Percentiles rank a stretch among this genome's conserved stretches.
Conservation (phyloP, 2,888 invertebrate species). For the Empis livida region DNA sequence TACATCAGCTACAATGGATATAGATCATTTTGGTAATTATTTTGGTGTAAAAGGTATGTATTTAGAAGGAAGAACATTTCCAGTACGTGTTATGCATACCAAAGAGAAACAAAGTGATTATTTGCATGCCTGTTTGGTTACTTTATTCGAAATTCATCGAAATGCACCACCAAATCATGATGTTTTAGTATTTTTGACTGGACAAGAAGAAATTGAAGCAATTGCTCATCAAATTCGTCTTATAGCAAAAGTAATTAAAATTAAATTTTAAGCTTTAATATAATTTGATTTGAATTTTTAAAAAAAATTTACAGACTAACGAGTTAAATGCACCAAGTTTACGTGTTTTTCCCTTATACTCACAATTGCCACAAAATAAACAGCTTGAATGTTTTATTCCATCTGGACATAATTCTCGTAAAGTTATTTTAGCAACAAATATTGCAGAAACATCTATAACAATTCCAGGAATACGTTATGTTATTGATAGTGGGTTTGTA, state of each 20-base stretch:
- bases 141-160: slow-evolving; percentile 80
- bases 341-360: slow-evolving; percentile 78
- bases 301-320: slow-evolving; percentile 36
- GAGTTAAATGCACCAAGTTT: slow-evolving; percentile 50
- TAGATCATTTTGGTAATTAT: slow-evolving; percentile 81
- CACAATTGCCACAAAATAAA: slow-evolving; percentile 72
- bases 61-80: slow-evolving; percentile 77
- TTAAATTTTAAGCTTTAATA: no score
- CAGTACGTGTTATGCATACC: slow-evolving; percentile 62
- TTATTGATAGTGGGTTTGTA: slow-evolving; percentile 85
- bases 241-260: slow-evolving; percentile 47
- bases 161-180: slow-evolving; percentile 71
- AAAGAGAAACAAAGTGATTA: slow-evolving; percentile 69
- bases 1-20: slow-evolving; percentile 96
- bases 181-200: slow-evolving; percentile 86
- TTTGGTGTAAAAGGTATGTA: slow-evolving; percentile 82
- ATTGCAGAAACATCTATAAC: slow-evolving; percentile 97
- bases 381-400: slow-evolving; percentile 78
- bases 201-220: slow-evolving; percentile 94
- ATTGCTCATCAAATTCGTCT: slow-evolving; percentile 59
- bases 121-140: slow-evolving; percentile 66
- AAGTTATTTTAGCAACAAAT: slow-evolving; percentile 90
- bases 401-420: slow-evolving; percentile 60
- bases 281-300: slow-evolving; percentile 1
- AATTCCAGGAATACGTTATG: slow-evolving; percentile 80